phyloP scores from a whole-genome alignment of 1,140 invertebrate species.

The Nilaparvata lugens region DNA sequence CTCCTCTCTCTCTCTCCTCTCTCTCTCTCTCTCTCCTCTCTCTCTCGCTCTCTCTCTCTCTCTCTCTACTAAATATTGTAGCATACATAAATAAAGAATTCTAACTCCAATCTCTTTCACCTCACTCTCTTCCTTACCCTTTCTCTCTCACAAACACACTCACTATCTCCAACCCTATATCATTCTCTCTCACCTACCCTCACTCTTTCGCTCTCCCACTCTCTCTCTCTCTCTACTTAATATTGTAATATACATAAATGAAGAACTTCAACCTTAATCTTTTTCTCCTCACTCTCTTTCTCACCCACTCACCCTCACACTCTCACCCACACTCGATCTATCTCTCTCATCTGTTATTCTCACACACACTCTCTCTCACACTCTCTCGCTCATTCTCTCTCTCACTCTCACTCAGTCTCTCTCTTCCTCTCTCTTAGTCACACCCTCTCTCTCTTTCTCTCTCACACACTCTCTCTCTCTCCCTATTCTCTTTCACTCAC shows the following conservation, averaged over 20 bases:
- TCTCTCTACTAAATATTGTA: slow-evolving; percentile 7
- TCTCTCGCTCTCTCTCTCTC: not conserved
- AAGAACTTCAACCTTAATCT: not conserved
- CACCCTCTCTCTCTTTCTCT: too few relatives aligned
- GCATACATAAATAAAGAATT: too few relatives aligned
- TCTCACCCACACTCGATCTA: too few relatives aligned
- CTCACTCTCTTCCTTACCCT: not conserved
- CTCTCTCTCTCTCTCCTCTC: slow-evolving; percentile 4
- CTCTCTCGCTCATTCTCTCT: too few relatives aligned
- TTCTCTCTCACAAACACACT: too few relatives aligned
- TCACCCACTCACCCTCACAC: too few relatives aligned
- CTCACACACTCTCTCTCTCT: too few relatives aligned
- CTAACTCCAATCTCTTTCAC: slow-evolving; percentile 10
- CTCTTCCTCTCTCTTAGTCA: not conserved
- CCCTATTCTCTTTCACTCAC: too few relatives aligned
- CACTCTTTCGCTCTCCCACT: slow-evolving; percentile 17
- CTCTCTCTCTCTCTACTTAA: slow-evolving; percentile 5
- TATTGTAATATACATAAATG: not conserved
- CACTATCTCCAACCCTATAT: not conserved
- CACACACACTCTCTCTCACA: too few relatives aligned
- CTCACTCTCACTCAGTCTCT: too few relatives aligned
- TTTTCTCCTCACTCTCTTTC: not conserved
- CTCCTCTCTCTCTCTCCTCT: slow-evolving; percentile 19
- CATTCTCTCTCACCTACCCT: too few relatives aligned
- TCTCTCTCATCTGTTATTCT: too few relatives aligned